Base-by-base conservation (phyloP, 2,113 vertebrate genomes). In the Mesembrinibis cayennensis region DNA sequence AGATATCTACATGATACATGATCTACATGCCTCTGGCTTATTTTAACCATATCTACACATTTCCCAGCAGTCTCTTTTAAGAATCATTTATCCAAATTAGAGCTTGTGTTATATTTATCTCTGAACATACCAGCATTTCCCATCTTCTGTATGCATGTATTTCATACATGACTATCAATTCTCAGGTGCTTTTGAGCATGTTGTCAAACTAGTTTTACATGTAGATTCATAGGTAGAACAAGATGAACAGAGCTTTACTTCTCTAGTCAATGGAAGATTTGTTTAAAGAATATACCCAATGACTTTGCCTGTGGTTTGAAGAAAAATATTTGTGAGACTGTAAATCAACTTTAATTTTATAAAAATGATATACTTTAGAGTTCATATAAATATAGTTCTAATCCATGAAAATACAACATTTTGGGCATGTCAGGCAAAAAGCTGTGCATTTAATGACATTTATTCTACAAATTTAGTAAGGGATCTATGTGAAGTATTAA, bases 301-400 rank as follows among this genome's bases (percentile, higher is more conserved):
- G 34, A 42, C 4, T 70, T 17, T 49, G 29, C 6, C 7, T 0
- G 0, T 36, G 18, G 23, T n/a, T 82, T 69, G 38, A 66, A 45
- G 34, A 49, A 67, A 77, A 69, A 14, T 3, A n/a, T 5, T 12
- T 32, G 15, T 44, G 26, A 72, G 6, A 36, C 10, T n/a, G 11
- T 49, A 77, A 84, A 91, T 36, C 47, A 82, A 83, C 2, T n/a
- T 61, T 4, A 18, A 55, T n/a, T 50, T 62, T 40, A 42, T 45
- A 63, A 23, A 87, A 44, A 6, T 14, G 2, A 26, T 30, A 11
- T 20, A 44, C 65, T 84, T 69, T 34, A 52, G 10, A 20, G 2
- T 42, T 89, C 22, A 44, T 42, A 38, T 13, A 85, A 90, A 78
- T n/a, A 65, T 21, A 40, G 29, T 50, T 88, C 44, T 56, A 82